Evolutionary conservation across 2,888 invertebrate species (phyloP).

Genomic region (Drosophila acutilabella): DNA sequence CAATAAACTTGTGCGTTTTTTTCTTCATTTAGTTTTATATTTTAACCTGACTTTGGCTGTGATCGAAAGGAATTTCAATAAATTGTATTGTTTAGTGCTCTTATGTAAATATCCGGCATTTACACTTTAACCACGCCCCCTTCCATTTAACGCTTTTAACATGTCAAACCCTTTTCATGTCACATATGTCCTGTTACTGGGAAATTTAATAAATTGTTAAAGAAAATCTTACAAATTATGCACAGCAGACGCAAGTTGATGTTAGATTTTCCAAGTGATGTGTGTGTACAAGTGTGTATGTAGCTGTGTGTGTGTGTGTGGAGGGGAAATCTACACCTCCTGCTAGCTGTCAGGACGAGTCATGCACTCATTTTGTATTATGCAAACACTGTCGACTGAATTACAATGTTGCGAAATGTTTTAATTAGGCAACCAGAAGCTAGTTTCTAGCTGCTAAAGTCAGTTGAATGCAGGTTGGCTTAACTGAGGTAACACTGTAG

Average conservation of each 20-base stretch:
- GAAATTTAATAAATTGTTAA: conserved; percentile 60
- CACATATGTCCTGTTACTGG: conserved; percentile 13
- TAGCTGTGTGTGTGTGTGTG: not conserved
- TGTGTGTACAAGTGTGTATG: conserved; percentile 4
- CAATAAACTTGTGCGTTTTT: not conserved
- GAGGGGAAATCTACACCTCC: not conserved
- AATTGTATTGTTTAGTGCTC: not conserved
- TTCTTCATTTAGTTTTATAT: not conserved
- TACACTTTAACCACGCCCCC: conserved; percentile 28
- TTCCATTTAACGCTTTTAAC: conserved; percentile 2
- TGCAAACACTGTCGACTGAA: conserved; percentile 37
- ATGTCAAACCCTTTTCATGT: conserved; percentile 77
- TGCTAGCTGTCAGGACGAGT: conserved; percentile 4
- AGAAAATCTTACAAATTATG: conserved; percentile 37
- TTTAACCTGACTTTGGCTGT: conserved; percentile 22
- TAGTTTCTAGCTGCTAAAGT: conserved; percentile 8
- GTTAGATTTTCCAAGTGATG: conserved; percentile 17
- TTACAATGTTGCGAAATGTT: conserved; percentile 61
- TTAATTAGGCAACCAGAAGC: conserved; percentile 66
- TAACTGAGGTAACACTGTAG: conserved; percentile 1
- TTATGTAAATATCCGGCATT: conserved; percentile 9
- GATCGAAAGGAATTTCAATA: conserved; percentile 58
- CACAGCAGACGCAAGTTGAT: conserved; percentile 6
- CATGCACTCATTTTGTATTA: conserved; percentile 22
- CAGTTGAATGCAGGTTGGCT: conserved; percentile 3